phyloP scores from a whole-genome alignment of 30 jellyfish, hydroid and myxozoan genomes.

The Nemopilema nomurai region DNA sequence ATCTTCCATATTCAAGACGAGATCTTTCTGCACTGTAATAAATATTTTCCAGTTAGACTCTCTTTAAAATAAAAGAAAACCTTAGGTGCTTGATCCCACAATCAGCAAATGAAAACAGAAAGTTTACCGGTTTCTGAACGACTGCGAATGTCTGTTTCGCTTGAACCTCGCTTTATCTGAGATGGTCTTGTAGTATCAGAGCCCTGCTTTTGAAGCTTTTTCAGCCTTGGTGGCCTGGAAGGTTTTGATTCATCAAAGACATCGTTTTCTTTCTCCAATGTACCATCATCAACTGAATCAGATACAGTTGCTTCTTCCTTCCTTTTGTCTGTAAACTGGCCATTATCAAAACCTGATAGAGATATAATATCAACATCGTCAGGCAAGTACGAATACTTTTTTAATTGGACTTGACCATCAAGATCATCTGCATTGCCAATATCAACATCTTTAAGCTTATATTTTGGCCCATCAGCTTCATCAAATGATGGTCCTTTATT shows the following conservation, averaged over 20 bases:
- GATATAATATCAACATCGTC: constrained; percentile 62
- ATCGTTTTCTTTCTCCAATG: not conserved
- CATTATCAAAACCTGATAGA: constrained; percentile 55
- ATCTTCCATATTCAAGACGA: no score
- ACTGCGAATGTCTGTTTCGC: constrained; percentile 36
- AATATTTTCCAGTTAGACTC: no score
- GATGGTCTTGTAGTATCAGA: not conserved
- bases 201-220: not conserved
- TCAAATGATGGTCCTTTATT: not conserved
- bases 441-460: not conserved
- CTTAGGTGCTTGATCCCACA: no score
- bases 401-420: constrained; percentile 14
- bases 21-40: no score
- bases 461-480: constrained; percentile 1
- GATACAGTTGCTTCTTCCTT: not conserved
- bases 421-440: constrained; percentile 54
- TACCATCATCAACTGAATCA: not conserved
- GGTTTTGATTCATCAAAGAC: constrained; percentile 37
- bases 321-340: not conserved
- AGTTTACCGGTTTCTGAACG: not conserved
- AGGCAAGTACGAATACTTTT: not conserved
- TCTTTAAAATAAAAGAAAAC: no score
- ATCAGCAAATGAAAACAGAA: no score
- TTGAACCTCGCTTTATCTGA: constrained; percentile 33
- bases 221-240: constrained; percentile 56